A percentile compares a stretch with the other conserved stretches of the same genome.
Conservation (phyloP, 1,140 invertebrate species). For the Aporrectodea caliginosa region DNA sequence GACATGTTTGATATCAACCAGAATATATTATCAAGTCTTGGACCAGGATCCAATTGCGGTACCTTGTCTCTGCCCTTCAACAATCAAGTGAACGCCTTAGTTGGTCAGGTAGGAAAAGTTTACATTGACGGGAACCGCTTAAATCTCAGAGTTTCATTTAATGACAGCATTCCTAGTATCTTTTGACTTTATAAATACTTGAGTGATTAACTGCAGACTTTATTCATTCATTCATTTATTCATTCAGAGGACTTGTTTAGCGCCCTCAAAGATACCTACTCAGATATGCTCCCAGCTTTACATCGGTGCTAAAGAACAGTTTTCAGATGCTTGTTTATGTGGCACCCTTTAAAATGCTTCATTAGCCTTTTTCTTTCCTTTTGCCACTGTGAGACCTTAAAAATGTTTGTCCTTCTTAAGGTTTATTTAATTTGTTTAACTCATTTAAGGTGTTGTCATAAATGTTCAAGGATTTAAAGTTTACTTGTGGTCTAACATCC, state of each 20-base stretch:
- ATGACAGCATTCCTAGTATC: background rate
- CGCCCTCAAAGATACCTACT: background rate
- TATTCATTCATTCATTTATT: background rate
- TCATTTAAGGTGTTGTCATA: too few species aligned
- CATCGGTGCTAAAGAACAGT: too few species aligned
- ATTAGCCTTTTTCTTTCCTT: too few species aligned
- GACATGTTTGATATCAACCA: background rate
- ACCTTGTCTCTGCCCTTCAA: background rate
- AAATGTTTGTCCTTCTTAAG: too few species aligned
- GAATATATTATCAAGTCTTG: background rate
- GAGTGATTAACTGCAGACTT: background rate
- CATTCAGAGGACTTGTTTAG: background rate
- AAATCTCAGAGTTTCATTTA: background rate
- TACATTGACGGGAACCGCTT: background rate
- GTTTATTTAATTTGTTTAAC: too few species aligned
- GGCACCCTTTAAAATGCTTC: too few species aligned
- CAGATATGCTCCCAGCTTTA: background rate
- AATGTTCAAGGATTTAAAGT: too few species aligned
- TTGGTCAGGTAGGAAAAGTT: background rate
- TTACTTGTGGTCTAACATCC: too few species aligned
- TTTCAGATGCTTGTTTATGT: too few species aligned
- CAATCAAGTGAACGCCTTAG: background rate
- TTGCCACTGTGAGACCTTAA: too few species aligned
- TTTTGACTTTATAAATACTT: too few species aligned
- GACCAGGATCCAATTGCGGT: background rate